Evolutionary conservation across 1,140 invertebrate genomes (phyloP).

Genomic region (Lycorma delicatula): DNA sequence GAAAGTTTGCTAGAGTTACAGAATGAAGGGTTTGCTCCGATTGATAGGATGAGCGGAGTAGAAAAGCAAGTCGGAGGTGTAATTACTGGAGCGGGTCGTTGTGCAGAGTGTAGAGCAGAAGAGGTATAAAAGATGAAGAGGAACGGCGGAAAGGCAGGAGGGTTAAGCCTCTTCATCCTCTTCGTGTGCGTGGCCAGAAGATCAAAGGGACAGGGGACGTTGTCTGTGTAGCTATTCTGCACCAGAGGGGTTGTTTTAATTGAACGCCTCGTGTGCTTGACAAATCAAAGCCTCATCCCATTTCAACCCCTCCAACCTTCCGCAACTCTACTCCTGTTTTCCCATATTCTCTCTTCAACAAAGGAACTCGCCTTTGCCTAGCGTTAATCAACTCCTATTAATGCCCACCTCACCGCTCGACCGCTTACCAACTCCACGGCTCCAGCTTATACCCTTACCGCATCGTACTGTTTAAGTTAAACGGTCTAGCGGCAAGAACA

Average conservation of each 20-base stretch:
- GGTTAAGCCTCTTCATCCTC: not conserved
- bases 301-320: not conserved
- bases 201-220: no score
- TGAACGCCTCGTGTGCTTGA: constrained; percentile 5
- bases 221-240: not conserved
- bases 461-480: no score
- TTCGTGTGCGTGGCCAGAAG: no score
- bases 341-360: not conserved
- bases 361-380: constrained; percentile 1
- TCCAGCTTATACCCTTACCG: no score
- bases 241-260: constrained; percentile 6
- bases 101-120: not conserved
- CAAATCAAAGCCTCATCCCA: constrained; percentile 3
- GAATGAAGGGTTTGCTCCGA: not conserved
- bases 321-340: not conserved
- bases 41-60: no score
- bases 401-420: not conserved
- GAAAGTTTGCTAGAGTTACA: not conserved
- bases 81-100: no score
- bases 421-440: no score
- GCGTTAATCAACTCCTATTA: not conserved
- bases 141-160: not conserved
- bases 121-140: not conserved
- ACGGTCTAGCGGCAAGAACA: no score
- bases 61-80: not conserved